Conservation (phyloP, 2,113 vertebrate species). For the Python bivittatus region DNA sequence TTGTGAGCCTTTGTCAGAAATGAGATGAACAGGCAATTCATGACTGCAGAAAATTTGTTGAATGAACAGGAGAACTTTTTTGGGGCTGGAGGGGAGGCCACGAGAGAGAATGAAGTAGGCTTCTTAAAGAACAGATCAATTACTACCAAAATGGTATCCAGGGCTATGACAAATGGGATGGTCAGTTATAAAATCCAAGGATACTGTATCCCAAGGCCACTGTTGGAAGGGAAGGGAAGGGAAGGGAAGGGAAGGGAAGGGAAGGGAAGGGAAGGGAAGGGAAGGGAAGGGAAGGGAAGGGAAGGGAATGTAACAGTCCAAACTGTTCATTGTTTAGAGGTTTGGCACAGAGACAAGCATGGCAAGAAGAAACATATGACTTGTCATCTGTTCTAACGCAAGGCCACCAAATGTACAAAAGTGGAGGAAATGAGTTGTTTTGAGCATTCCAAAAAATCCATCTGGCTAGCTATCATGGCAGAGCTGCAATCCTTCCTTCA, state of each 20-base stretch:
- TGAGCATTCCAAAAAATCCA: not conserved
- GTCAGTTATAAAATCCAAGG: not conserved
- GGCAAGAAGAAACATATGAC: not conserved
- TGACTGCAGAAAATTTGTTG: not conserved
- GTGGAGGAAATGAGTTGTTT: not conserved
- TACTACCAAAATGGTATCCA: not conserved
- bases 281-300: not conserved
- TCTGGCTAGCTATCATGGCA: not conserved
- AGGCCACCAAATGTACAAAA: not conserved
- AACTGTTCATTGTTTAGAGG: not conserved
- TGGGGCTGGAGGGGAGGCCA: not conserved
- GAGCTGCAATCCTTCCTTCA: not conserved
- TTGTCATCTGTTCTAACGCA: not conserved
- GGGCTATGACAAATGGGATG: not conserved
- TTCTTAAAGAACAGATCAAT: not conserved
- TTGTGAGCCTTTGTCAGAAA: not conserved
- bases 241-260: not conserved
- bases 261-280: not conserved
- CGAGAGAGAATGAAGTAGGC: not conserved
- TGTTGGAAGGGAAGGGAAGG: not conserved
- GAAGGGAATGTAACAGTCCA: not conserved
- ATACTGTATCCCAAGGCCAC: not conserved
- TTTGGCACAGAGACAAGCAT: not conserved
- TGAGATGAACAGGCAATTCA: not conserved
- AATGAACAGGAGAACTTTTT: not conserved